A percentile compares a stretch with the other conserved stretches of the same genome.
phyloP scores from a whole-genome alignment of 2,113 vertebrate species.

The Collichthys lucidus region DNA sequence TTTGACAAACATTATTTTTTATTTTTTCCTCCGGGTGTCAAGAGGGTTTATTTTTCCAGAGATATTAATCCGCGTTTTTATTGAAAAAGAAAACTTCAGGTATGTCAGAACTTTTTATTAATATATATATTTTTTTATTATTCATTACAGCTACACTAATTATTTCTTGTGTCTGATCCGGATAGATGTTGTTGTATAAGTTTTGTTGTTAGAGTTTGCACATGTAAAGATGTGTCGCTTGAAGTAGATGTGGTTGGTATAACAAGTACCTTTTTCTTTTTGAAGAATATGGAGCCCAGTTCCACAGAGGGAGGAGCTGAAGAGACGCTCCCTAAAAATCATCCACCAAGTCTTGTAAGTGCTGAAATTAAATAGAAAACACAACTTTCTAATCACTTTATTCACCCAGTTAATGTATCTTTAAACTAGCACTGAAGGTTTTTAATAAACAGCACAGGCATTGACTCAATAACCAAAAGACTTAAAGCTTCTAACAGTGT shows the following conservation, averaged over 20 bases:
- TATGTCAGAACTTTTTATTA: slow-evolving; percentile 58
- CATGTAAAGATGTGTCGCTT: slow-evolving; percentile 32
- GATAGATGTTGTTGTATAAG: not conserved
- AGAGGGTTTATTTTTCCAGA: slow-evolving; percentile 50
- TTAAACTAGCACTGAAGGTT: not conserved
- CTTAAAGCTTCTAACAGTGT: not conserved
- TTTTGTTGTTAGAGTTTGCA: not conserved
- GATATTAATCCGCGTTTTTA: slow-evolving; percentile 53
- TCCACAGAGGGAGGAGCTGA: slow-evolving; percentile 77
- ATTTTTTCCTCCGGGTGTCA: slow-evolving; percentile 51
- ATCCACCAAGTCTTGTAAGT: slow-evolving; percentile 83
- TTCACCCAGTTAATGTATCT: not conserved
- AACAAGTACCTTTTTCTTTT: slow-evolving; percentile 74
- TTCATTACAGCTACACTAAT: not conserved
- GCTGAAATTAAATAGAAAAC: slow-evolving; percentile 35
- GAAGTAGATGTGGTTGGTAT: slow-evolving; percentile 76
- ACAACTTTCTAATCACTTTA: not conserved
- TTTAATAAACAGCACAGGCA: not conserved
- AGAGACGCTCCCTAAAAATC: slow-evolving; percentile 66
- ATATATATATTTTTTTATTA: too few relatives aligned
- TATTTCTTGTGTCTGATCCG: not conserved
- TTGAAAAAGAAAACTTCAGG: slow-evolving; percentile 74
- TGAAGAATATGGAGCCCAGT: slow-evolving; percentile 85
- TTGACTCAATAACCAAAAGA: not conserved
- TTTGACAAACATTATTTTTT: slow-evolving; percentile 72